Evolutionary conservation across 2,113 vertebrate genomes (phyloP).

Genomic region (Balaeniceps rex): DNA sequence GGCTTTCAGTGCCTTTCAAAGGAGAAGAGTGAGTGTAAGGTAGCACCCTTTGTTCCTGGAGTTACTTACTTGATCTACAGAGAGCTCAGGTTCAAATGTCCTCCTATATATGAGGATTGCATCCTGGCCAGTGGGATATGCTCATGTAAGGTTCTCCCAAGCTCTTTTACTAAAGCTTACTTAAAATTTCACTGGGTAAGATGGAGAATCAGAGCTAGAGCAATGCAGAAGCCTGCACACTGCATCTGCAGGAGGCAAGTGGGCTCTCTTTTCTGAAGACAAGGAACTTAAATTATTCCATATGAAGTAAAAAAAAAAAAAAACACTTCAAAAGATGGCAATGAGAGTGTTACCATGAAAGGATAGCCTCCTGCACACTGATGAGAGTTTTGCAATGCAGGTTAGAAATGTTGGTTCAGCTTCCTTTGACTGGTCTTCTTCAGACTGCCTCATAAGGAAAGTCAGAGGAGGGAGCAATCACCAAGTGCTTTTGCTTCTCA

Average conservation of each 20-base stretch:
- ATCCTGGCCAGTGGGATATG: background rate
- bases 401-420: background rate
- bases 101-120: background rate
- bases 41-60: background rate
- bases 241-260: background rate
- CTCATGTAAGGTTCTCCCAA: background rate
- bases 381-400: background rate
- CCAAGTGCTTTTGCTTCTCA: background rate
- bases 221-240: background rate
- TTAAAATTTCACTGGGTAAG: background rate
- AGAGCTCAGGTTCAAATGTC: background rate
- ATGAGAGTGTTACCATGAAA: background rate
- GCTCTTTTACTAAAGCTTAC: background rate
- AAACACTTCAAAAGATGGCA: background rate
- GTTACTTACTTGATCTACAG: background rate
- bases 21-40: background rate
- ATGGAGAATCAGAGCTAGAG: background rate
- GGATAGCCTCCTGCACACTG: background rate
- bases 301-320: background rate
- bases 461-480: background rate
- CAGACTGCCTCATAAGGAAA: background rate
- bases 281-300: background rate
- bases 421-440: background rate
- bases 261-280: background rate
- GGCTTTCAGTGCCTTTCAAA: background rate